phyloP scores from a whole-genome alignment of 2,888 invertebrate species.

The Platycheirus rosarum region DNA sequence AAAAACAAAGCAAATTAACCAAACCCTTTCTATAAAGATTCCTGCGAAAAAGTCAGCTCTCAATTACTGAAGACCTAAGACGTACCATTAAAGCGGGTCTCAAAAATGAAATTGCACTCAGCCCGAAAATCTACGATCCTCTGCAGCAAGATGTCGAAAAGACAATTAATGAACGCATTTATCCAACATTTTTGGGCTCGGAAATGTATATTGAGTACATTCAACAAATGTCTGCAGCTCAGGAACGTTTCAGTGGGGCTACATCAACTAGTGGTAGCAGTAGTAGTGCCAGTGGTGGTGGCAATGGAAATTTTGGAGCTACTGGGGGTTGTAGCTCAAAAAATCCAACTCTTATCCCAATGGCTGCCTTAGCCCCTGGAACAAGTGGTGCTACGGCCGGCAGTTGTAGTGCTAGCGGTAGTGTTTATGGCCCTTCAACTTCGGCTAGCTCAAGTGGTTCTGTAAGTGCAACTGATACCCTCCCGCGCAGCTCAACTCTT shows the following conservation, averaged over 20 bases:
- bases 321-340: constrained; percentile 72
- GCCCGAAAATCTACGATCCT: constrained; percentile 92
- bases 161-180: constrained; percentile 93
- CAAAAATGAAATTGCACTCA: constrained; percentile 87
- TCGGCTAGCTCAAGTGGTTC: constrained; percentile 82
- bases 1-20: background rate
- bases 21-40: constrained; percentile 84
- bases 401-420: constrained; percentile 81
- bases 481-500: constrained; percentile 85
- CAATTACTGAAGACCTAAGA: constrained; percentile 91
- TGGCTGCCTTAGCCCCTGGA: constrained; percentile 63
- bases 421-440: constrained; percentile 82
- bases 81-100: constrained; percentile 89
- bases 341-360: constrained; percentile 76
- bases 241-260: constrained; percentile 81
- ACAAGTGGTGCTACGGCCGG: constrained; percentile 78
- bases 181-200: constrained; percentile 95
- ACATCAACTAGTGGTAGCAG: constrained; percentile 77
- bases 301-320: constrained; percentile 77
- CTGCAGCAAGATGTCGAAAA: constrained; percentile 91
- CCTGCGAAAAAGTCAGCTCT: constrained; percentile 91
- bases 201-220: constrained; percentile 95
- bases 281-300: constrained; percentile 77
- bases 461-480: constrained; percentile 82
- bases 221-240: constrained; percentile 85